Conservation (phyloP, 2,888 invertebrate species). For the Tipula lateralis region DNA sequence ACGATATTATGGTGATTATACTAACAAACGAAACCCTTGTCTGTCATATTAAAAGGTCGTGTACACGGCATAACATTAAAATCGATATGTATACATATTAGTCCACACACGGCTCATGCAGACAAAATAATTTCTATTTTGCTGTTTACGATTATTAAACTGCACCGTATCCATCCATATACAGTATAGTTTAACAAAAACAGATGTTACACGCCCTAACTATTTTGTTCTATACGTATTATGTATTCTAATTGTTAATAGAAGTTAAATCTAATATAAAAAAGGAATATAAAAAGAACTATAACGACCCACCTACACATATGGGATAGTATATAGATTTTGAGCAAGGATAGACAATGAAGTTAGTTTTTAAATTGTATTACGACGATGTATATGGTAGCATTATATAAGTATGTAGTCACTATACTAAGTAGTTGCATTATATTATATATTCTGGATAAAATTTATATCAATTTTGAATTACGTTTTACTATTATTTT, state of each 20-base stretch:
- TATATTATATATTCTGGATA: too few species aligned
- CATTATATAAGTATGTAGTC: not conserved
- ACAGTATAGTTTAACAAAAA: not conserved
- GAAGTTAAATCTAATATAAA: not conserved
- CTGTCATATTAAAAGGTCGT: not conserved
- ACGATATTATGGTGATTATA: not conserved
- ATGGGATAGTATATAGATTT: not conserved
- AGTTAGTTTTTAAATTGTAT: not conserved
- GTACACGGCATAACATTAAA: not conserved
- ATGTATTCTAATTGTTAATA: constrained; percentile 19
- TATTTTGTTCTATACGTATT: not conserved
- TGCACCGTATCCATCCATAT: not conserved
- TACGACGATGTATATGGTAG: too few species aligned
- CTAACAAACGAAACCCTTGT: not conserved
- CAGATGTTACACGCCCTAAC: constrained; percentile 19
- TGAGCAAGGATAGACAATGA: not conserved
- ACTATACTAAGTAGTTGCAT: not conserved
- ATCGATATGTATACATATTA: not conserved
- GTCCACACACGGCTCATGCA: not conserved
- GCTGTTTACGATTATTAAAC: not conserved
- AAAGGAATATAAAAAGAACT: not conserved
- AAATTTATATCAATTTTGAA: too few species aligned
- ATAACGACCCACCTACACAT: constrained; percentile 14
- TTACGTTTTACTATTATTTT: too few species aligned
- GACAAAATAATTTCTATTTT: not conserved